Percentiles rank a stretch among this genome's conserved stretches.
These are phyloP conservation scores for Dendrolimus kikuchii DNA, from an alignment of 1,140 invertebrate genomes.

Conservation along the genomic window DNA sequence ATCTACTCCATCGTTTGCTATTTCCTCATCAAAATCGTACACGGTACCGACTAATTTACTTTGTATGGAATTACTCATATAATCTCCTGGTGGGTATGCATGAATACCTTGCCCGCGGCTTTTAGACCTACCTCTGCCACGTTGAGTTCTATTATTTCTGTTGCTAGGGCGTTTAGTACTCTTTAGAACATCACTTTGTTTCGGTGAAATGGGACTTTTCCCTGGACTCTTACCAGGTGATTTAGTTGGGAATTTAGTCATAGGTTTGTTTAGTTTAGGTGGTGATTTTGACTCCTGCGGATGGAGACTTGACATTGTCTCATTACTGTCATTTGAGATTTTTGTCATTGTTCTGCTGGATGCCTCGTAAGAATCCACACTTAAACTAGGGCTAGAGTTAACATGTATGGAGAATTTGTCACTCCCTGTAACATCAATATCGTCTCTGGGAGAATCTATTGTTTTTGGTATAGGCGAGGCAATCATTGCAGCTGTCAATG, in stretches of 20 bases:
- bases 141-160: conserved; percentile 69
- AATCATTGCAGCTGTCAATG: conserved; percentile 83
- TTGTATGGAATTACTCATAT: conserved; percentile 72
- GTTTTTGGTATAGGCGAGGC: conserved; percentile 67
- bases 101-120: conserved; percentile 74
- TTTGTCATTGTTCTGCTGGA: conserved; percentile 38
- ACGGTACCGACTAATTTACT: conserved; percentile 89
- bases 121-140: conserved; percentile 79
- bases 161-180: conserved; percentile 68
- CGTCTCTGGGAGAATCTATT: conserved; percentile 56
- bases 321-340: conserved; percentile 49
- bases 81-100: conserved; percentile 43
- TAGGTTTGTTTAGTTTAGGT: conserved; percentile 77
- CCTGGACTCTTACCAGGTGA: conserved; percentile 83
- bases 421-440: conserved; percentile 52
- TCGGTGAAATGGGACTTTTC: conserved; percentile 75
- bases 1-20: conserved; percentile 84
- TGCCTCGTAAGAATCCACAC: conserved; percentile 45
- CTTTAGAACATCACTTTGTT: conserved; percentile 67
- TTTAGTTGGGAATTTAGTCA: conserved; percentile 77
- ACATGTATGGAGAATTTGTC: conserved; percentile 58
- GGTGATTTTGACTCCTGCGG: conserved; percentile 70
- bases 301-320: conserved; percentile 51
- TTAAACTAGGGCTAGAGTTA: conserved; percentile 49
- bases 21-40: conserved; percentile 90